Evolutionary conservation across 2,888 invertebrate genomes (phyloP).

Genomic region (Venusia cambrica): DNA sequence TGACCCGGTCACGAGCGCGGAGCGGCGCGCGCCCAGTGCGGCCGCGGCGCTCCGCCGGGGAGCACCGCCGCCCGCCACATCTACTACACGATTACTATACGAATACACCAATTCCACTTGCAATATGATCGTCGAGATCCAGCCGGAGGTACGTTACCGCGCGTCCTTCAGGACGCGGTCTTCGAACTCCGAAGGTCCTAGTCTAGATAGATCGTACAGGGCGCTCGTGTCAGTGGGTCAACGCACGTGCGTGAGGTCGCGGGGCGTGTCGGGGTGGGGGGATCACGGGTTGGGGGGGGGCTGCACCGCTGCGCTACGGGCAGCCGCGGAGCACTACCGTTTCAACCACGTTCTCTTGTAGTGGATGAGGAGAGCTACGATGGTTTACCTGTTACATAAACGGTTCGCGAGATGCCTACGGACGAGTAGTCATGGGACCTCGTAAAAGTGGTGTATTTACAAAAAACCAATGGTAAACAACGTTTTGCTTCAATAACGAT

Average conservation of each 20-base stretch:
- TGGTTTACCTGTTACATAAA: slow-evolving; percentile 21
- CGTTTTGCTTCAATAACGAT: neutral
- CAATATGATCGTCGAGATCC: slow-evolving; percentile 76
- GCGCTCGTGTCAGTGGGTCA: slow-evolving; percentile 76
- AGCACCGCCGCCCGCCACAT: slow-evolving; percentile 46
- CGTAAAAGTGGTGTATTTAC: slow-evolving; percentile 30
- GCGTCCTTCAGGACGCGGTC: slow-evolving; percentile 24
- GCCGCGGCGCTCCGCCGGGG: slow-evolving; percentile 76
- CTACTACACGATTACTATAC: no score
- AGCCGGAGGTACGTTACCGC: slow-evolving; percentile 62
- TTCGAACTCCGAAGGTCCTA: slow-evolving; percentile 47
- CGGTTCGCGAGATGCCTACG: slow-evolving; percentile 24
- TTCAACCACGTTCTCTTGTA: slow-evolving; percentile 19
- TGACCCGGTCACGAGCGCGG: slow-evolving; percentile 71
- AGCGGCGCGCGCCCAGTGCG: slow-evolving; percentile 67
- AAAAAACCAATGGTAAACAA: slow-evolving; percentile 32
- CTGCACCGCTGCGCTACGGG: slow-evolving; percentile 66
- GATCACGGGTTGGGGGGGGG: slow-evolving; percentile 45
- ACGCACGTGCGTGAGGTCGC: slow-evolving; percentile 68
- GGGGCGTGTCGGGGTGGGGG: slow-evolving; percentile 32
- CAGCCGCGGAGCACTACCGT: slow-evolving; percentile 31
- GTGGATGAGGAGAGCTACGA: slow-evolving; percentile 27
- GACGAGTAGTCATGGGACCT: slow-evolving; percentile 29
- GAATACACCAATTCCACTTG: no score
- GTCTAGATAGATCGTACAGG: slow-evolving; percentile 75